Conservation (phyloP, 30 jellyfish, hydroid and myxozoan species). For the Hydractinia symbiolongicarpus region DNA sequence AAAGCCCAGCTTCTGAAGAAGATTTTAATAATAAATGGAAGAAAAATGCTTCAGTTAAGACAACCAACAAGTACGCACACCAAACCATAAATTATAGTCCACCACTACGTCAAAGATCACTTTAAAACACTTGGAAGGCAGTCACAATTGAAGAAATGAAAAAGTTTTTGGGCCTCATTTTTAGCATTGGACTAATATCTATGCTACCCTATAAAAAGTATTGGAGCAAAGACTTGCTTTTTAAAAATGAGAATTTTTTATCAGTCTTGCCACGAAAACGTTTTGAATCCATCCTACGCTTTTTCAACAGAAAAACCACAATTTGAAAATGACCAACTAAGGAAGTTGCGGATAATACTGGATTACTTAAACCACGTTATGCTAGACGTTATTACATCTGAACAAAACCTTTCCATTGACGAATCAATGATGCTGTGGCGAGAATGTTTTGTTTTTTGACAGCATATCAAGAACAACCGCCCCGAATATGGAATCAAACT, state of each 20-base stretch:
- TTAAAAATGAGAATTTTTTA: background rate
- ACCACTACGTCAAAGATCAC: background rate
- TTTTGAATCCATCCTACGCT: background rate
- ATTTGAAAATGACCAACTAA: background rate
- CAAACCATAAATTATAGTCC: background rate
- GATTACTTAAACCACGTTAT: background rate
- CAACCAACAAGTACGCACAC: background rate
- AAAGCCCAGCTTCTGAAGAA: background rate
- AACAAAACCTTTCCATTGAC: background rate
- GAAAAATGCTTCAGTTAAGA: background rate
- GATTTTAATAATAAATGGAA: background rate
- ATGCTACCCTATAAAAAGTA: background rate
- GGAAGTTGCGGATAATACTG: background rate
- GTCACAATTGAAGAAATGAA: background rate
- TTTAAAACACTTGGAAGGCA: background rate
- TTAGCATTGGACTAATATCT: background rate
- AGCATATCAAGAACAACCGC: background rate
- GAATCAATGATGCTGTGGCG: constrained; percentile 1
- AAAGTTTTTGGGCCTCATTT: background rate
- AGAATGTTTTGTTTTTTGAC: background rate
- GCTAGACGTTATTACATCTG: background rate
- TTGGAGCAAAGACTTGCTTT: background rate
- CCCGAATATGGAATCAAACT: background rate
- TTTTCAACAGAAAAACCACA: constrained; percentile 4
- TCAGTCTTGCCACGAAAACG: background rate